Evolutionary conservation across 1,140 invertebrate species (phyloP).

Genomic region (Drosophila parabipectinata): DNA sequence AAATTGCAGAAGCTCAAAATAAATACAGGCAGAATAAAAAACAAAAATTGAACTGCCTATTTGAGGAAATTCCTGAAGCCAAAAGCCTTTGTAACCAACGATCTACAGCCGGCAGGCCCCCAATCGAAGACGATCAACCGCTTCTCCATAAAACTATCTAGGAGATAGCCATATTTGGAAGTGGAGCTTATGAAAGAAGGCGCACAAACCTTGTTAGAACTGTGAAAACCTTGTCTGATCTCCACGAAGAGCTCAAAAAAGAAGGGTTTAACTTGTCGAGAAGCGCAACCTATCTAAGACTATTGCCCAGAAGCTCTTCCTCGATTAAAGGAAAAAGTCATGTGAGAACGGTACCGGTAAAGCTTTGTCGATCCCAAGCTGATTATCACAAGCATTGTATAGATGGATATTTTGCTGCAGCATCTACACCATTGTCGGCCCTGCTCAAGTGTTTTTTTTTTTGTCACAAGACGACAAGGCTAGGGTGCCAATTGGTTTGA

Average conservation of each 20-base stretch:
- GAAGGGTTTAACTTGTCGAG: too few species aligned
- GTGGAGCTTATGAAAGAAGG: slow-evolving; percentile 42
- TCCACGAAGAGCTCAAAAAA: too few species aligned
- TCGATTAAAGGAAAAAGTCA: too few species aligned
- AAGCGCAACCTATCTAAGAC: too few species aligned
- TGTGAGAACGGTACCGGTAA: too few species aligned
- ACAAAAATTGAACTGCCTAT: too few species aligned
- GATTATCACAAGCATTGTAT: slow-evolving; percentile 5
- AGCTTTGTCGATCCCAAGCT: background rate
- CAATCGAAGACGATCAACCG: slow-evolving; percentile 24
- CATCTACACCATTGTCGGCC: background rate
- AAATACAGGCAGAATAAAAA: too few species aligned
- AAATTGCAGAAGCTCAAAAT: too few species aligned
- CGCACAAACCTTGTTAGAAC: slow-evolving; percentile 52
- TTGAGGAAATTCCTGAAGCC: too few species aligned
- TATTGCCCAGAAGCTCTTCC: too few species aligned
- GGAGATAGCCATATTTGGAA: slow-evolving; percentile 63
- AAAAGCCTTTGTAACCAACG: background rate
- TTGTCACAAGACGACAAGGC: slow-evolving; percentile 14
- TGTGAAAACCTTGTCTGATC: slow-evolving; percentile 14
- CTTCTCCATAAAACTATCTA: slow-evolving; percentile 49
- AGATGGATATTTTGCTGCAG: too few species aligned
- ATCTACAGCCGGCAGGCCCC: slow-evolving; percentile 8
- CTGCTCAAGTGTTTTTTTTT: slow-evolving; percentile 19
- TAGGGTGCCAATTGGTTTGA: too few species aligned